phyloP scores from a whole-genome alignment of 2,888 invertebrate species.

The Nomada goodeniana region DNA sequence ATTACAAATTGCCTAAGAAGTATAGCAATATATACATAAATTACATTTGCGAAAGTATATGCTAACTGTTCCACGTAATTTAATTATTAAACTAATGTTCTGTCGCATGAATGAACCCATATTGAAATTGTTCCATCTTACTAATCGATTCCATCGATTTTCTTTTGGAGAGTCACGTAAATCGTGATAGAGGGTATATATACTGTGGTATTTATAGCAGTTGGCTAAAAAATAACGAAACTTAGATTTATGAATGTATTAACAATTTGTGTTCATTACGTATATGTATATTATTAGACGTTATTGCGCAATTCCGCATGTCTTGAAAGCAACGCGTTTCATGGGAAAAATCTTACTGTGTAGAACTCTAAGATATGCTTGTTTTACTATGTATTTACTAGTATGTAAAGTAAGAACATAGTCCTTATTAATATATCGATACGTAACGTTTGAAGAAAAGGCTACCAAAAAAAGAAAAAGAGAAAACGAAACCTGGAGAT shows the following conservation, averaged over 20 bases:
- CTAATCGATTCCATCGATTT: not conserved
- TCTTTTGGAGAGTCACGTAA: not conserved
- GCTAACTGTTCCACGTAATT: not conserved
- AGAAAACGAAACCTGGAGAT: conserved; percentile 41
- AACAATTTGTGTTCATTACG: conserved; percentile 14
- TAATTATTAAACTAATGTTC: not conserved
- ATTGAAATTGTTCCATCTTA: conserved; percentile 1
- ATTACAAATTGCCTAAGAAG: conserved; percentile 21
- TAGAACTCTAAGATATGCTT: conserved; percentile 48
- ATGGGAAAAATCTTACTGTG: conserved; percentile 36
- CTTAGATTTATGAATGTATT: not conserved
- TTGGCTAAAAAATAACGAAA: conserved; percentile 17
- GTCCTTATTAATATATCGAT: conserved; percentile 45
- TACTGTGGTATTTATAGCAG: conserved; percentile 8
- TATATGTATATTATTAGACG: not conserved
- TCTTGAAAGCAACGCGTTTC: conserved; percentile 53
- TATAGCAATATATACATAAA: conserved; percentile 13
- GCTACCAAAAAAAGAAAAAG: conserved; percentile 6
- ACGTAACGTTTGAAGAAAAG: conserved; percentile 21
- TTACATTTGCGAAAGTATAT: conserved; percentile 4
- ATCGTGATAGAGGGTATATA: conserved; percentile 1
- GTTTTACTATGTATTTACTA: conserved; percentile 64
- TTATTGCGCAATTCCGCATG: conserved; percentile 19
- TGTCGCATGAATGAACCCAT: not conserved
- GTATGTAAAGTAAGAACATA: conserved; percentile 46